Percentiles rank a stretch among this genome's conserved stretches.
phyloP scores from a whole-genome alignment of 2,797 vertebrate genomes.

The Sebastiscus tertius region DNA sequence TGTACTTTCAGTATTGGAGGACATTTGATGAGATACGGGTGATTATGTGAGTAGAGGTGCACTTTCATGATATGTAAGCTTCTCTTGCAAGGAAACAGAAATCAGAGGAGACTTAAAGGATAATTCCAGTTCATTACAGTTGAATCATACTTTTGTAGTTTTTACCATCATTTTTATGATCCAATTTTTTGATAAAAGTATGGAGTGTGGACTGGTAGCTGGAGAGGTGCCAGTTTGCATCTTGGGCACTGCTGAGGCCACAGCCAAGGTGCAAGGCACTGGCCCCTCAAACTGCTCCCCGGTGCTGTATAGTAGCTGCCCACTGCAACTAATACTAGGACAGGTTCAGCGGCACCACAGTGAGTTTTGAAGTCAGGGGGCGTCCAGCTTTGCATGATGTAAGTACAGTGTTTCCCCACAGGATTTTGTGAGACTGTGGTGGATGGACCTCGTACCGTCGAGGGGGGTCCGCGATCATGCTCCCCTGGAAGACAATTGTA shows the following conservation, averaged over 20 bases:
- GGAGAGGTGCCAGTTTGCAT: not conserved
- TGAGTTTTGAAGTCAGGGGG: not conserved
- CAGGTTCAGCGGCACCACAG: not conserved
- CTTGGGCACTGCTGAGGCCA: not conserved
- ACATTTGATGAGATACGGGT: constrained; percentile 32
- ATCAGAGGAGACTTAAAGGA: not conserved
- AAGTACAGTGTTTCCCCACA: not conserved
- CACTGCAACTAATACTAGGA: not conserved
- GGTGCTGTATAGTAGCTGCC: not conserved
- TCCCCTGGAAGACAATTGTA: not conserved
- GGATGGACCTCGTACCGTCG: rapidly evolving
- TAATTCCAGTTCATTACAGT: not conserved
- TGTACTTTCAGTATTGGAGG: constrained; percentile 30
- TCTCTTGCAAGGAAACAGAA: not conserved
- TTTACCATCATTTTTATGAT: not conserved
- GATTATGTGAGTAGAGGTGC: constrained; percentile 11
- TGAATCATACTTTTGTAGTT: not conserved
- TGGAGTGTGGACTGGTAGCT: not conserved
- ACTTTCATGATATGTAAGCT: not conserved
- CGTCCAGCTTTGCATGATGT: not conserved
- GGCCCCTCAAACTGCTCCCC: not conserved
- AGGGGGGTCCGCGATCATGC: rapidly evolving
- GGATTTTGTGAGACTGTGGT: not conserved
- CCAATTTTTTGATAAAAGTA: no score
- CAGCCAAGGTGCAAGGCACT: not conserved